phyloP scores from a whole-genome alignment of 2,797 vertebrate genomes.

The Rhabdophis nuchalis region DNA sequence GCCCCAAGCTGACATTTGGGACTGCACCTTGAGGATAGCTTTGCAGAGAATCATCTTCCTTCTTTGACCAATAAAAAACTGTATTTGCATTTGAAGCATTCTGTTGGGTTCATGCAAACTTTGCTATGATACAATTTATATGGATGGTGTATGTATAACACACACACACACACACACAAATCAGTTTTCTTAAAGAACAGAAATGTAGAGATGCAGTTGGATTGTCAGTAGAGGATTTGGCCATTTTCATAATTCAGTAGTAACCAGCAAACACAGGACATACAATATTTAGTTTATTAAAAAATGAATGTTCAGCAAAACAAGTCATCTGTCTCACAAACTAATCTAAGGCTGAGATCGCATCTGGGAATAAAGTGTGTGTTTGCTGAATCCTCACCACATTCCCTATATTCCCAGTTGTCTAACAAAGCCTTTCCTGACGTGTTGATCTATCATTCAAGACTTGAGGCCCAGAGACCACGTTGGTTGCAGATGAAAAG shows the following conservation, averaged over 20 bases:
- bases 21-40: not conserved
- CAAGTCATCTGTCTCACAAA: not conserved
- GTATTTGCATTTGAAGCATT: not conserved
- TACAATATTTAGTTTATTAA: not conserved
- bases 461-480: not conserved
- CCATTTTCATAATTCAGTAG: not conserved
- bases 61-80: not conserved
- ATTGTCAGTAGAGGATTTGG: not conserved
- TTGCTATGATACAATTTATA: not conserved
- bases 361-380: not conserved
- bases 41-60: not conserved
- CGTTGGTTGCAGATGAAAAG: not conserved
- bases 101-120: not conserved
- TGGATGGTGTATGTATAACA: not conserved
- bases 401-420: not conserved
- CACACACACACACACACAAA: not conserved
- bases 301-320: not conserved
- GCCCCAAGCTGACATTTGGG: not conserved
- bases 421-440: not conserved
- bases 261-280: not conserved
- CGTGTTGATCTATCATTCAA: not conserved
- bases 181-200: not conserved
- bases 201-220: not conserved
- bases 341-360: not conserved
- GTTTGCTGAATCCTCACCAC: not conserved